Evolutionary conservation across 2,113 vertebrate species (phyloP).

Genomic region (Protomyctophum bolini): DNA sequence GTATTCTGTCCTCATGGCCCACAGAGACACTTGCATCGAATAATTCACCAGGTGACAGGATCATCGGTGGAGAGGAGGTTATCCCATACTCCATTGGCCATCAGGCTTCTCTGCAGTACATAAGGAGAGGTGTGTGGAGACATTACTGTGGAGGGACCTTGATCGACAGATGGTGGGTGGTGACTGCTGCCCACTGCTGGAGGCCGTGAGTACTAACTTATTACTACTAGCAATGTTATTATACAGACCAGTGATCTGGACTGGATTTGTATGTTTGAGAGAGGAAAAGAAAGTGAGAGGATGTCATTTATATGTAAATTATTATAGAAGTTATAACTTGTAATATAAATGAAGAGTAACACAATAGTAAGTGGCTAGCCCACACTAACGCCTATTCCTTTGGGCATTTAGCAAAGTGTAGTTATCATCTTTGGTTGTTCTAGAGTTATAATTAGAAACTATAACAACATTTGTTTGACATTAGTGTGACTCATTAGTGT

Average conservation of each 20-base stretch:
- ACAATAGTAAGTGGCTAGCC: no score
- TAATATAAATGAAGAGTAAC: no score
- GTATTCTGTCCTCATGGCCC: background rate
- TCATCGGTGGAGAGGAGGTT: slow-evolving; percentile 78
- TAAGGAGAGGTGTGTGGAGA: fast-evolving
- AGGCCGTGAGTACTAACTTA: slow-evolving; percentile 74
- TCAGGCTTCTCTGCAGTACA: slow-evolving; percentile 68
- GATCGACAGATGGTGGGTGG: slow-evolving; percentile 70
- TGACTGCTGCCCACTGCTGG: slow-evolving; percentile 82
- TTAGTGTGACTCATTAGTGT: no score
- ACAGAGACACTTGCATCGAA: slow-evolving; percentile 42
- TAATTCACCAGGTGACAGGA: slow-evolving; percentile 35
- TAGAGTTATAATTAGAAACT: no score
- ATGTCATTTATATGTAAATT: background rate
- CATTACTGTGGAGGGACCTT: slow-evolving; percentile 79
- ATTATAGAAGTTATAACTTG: no score
- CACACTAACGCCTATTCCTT: no score
- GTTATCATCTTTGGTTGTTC: no score
- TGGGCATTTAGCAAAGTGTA: no score
- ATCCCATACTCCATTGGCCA: slow-evolving; percentile 68
- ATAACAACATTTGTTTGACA: no score
- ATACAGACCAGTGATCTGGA: background rate
- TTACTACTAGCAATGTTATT: background rate
- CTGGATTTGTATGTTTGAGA: background rate
- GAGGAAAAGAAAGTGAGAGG: background rate